Conservation (phyloP, 2,113 vertebrate genomes). For the Rynchops niger region DNA sequence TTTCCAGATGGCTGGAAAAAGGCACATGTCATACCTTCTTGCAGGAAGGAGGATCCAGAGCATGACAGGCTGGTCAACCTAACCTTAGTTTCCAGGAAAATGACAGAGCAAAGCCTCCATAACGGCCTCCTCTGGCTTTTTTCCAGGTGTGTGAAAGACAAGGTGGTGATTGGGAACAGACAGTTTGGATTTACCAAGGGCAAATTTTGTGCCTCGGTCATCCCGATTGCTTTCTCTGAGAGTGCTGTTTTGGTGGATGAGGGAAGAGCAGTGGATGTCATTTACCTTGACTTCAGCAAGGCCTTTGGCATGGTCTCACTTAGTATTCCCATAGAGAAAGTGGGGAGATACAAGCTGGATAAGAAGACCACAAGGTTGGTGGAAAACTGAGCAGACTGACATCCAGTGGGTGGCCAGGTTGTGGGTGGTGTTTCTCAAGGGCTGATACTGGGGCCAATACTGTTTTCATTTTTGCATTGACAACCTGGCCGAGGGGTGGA, state of each 20-base stretch:
- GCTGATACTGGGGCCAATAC: neutral
- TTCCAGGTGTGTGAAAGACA: neutral
- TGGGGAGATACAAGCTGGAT: neutral
- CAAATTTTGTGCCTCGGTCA: neutral
- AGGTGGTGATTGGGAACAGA: neutral
- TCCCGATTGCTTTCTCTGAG: neutral
- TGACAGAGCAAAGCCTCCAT: neutral
- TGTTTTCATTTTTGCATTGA: neutral
- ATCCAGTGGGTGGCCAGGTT: neutral
- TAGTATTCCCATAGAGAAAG: neutral
- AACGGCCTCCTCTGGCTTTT: neutral
- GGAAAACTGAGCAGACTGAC: neutral
- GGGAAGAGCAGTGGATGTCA: neutral
- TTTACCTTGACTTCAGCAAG: neutral
- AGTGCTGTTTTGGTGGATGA: neutral
- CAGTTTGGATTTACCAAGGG: neutral
- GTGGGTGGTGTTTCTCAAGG: neutral
- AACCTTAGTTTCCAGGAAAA: neutral
- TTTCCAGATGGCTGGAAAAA: neutral
- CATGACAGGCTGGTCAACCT: neutral
- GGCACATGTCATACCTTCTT: neutral
- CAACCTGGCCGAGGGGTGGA: neutral
- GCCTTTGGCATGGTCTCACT: neutral
- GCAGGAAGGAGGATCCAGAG: neutral
- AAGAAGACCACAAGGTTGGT: neutral